Percentiles rank a stretch among this genome's conserved stretches.
Evolutionary conservation across 2,113 vertebrate species (phyloP).

Genomic region (Microtus richardsoni): DNA sequence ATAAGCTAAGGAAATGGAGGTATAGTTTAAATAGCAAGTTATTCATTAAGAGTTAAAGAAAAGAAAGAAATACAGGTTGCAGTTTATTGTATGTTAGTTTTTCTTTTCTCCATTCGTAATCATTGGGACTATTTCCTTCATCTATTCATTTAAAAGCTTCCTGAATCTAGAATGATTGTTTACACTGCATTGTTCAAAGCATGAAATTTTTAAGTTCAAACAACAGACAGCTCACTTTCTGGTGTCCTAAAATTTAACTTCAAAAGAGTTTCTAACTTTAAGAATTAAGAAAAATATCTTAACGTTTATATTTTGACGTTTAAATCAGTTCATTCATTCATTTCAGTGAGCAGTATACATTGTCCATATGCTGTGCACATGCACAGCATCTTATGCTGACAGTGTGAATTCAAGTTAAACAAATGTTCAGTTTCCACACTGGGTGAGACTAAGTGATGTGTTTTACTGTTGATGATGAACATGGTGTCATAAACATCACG

Average conservation of each 20-base stretch:
- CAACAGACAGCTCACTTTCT: conserved; percentile 45
- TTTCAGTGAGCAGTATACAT: background rate
- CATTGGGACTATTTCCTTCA: background rate
- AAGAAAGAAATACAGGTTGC: background rate
- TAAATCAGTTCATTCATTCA: background rate
- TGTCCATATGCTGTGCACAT: background rate
- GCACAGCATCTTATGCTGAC: background rate
- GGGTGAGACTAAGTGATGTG: background rate
- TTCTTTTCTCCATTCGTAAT: background rate
- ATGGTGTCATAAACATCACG: background rate
- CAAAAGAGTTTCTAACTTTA: background rate
- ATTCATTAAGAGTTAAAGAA: conserved; percentile 23
- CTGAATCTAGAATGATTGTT: conserved; percentile 8
- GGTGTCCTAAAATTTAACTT: conserved; percentile 52
- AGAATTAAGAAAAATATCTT: background rate
- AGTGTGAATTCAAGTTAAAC: background rate
- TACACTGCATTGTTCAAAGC: background rate
- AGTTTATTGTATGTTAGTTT: background rate
- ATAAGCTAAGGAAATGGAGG: background rate
- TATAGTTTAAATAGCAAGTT: conserved; percentile 48
- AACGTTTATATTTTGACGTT: conserved; percentile 11
- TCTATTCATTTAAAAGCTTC: conserved; percentile 51
- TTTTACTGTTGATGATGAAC: conserved; percentile 25
- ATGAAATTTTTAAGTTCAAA: conserved; percentile 39
- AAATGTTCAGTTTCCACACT: background rate